Evolutionary conservation across 2,888 invertebrate species (phyloP), one percentile per base, ranked within the genome.

Genomic region (Malthinus seriepunctatus): DNA sequence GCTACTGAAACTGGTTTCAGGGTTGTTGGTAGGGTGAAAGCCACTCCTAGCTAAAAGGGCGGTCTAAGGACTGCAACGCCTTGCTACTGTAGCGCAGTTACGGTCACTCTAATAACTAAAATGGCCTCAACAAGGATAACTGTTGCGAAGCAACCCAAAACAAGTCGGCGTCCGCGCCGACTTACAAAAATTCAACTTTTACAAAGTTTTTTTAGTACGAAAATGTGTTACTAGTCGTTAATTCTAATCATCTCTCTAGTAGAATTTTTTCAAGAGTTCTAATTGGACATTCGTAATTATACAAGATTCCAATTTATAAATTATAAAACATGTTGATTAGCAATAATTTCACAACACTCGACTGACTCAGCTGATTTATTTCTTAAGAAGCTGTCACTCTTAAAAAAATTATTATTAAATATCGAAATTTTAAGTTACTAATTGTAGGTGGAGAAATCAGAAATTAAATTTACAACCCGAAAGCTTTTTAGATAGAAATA

Each of bases 21-120:
- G 48, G 49, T 37, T 45, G 32, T 44, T 10, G 59, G 59, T 54
- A 59, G 59, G 59, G 59, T 54, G 34, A 48, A 69, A 69, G 70
- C 71, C 71, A 71, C 71, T 70, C 71, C 71, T 71, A 69, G 71
- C 69, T 69, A 67, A 70, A 71, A 71, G 71, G 70, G 71, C 71
- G 71, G 69, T 68, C 69, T 70, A 66, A 65, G 65, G 63, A 56
- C 63, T 60, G 69, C 54, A 70, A 69, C 70, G 69, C 70, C 68
- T 67, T 63, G 69, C 67, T 64, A 68, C 66, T 65, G 66, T 68
- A 61, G 67, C 67, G 68, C 67, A 49, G 55, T 60, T 50, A 58
- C 69, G 70, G 68, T 68, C 67, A 68, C 61, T 67, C 56, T 53
- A 51, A 58, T 61, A 67, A 70, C 69, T 70, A 70, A 56, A 53